A percentile compares a stretch with the other conserved stretches of the same genome.
These are phyloP conservation scores for Homalodisca vitripennis DNA, from an alignment of 1,140 invertebrate genomes.

Conservation along the genomic window DNA sequence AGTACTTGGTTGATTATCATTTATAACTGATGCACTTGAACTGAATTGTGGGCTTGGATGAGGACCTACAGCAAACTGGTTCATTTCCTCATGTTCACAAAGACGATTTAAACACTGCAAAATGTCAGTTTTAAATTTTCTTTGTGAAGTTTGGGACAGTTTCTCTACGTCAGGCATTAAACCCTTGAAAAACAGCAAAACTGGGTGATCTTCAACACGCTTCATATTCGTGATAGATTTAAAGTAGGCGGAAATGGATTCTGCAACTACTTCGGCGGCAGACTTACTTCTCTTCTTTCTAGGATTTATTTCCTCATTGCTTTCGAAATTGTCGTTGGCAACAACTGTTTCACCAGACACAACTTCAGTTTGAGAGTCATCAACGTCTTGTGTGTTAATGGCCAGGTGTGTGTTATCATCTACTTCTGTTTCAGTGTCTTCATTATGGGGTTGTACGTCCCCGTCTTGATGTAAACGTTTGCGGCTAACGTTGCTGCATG, in stretches of 20 bases:
- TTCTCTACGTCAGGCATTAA: not conserved
- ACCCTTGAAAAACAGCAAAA: not conserved
- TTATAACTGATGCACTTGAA: too few species aligned
- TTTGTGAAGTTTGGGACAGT: not conserved
- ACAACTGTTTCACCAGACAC: not conserved
- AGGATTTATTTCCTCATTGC: not conserved
- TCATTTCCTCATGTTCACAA: too few species aligned
- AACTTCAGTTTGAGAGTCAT: not conserved
- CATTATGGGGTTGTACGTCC: too few species aligned
- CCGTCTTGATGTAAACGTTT: too few species aligned
- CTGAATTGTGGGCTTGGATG: too few species aligned
- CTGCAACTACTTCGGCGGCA: constrained; percentile 14
- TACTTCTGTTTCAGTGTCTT: not conserved
- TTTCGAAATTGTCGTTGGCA: not conserved
- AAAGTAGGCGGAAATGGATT: constrained; percentile 7
- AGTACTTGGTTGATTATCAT: too few species aligned
- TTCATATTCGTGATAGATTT: not conserved
- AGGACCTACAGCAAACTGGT: too few species aligned
- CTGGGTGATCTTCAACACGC: constrained; percentile 9
- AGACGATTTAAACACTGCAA: too few species aligned
- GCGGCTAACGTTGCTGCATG: constrained; percentile 7
- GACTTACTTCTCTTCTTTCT: not conserved
- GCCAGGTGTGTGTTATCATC: too few species aligned
- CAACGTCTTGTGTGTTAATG: too few species aligned
- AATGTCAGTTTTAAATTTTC: not conserved